Conservation (phyloP, 2,888 invertebrate species). For the Frankliniella intonsa region DNA sequence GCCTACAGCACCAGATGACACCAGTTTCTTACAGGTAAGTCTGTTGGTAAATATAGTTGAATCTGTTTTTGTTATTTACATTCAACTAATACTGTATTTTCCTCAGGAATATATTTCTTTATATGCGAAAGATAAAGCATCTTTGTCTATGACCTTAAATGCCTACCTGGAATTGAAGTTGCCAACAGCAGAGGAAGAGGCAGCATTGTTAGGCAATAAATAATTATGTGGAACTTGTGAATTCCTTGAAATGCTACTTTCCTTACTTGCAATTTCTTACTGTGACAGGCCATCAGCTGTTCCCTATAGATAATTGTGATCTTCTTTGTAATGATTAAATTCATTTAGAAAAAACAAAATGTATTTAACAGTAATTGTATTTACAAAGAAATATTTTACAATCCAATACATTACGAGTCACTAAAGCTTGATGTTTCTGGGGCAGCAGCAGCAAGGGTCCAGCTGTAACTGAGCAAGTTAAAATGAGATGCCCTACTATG, state of each 20-base stretch:
- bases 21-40: constrained; percentile 48
- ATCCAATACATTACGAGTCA: neutral
- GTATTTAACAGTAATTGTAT: neutral
- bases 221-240: no score
- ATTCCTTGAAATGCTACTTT: no score
- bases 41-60: neutral
- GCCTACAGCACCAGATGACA: constrained; percentile 48
- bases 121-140: neutral
- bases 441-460: neutral
- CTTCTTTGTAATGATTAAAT: neutral
- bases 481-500: neutral
- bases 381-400: neutral
- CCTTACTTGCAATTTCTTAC: no score
- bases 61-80: neutral
- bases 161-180: neutral
- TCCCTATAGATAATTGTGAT: neutral
- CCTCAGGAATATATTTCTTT: constrained; percentile 56
- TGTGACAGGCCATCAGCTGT: no score
- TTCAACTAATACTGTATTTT: constrained; percentile 30
- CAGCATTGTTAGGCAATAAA: neutral
- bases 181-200: neutral
- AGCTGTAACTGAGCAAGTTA: constrained; percentile 20
- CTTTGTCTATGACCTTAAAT: neutral
- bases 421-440: neutral
- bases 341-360: neutral